phyloP scores from a whole-genome alignment of 2,113 vertebrate species.

The Cyanoliseus patagonus region DNA sequence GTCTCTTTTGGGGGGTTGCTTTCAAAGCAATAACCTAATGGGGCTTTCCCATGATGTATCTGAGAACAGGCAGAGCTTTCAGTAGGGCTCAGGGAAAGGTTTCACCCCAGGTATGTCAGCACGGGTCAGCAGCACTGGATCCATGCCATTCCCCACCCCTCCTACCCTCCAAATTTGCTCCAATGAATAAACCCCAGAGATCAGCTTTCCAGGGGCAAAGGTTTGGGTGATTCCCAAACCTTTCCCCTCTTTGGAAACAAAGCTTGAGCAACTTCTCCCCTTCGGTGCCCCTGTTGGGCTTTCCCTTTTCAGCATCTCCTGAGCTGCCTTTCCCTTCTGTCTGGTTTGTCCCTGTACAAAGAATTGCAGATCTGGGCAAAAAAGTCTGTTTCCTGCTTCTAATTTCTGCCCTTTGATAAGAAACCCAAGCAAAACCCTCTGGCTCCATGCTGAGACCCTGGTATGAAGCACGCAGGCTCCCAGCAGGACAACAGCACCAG shows the following conservation, averaged over 20 bases:
- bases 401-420: conserved; percentile 53
- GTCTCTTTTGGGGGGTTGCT: neutral
- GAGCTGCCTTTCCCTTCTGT: neutral
- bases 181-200: neutral
- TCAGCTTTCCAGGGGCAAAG: neutral
- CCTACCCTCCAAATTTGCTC: neutral
- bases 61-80: neutral
- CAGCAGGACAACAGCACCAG: accelerated
- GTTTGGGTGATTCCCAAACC: neutral
- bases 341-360: neutral
- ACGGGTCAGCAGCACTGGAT: accelerated
- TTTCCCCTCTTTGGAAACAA: neutral
- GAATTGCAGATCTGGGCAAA: neutral
- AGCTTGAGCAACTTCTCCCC: conserved; percentile 10
- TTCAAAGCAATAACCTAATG: neutral
- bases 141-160: accelerated
- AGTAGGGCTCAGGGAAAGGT: neutral
- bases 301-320: neutral
- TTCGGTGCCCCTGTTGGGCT: neutral
- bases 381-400: conserved; percentile 72
- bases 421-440: neutral
- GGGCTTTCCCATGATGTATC: neutral
- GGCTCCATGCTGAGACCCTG: neutral
- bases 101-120: neutral
- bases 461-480: neutral